A percentile compares a stretch with the other conserved stretches of the same genome.
phyloP scores from a whole-genome alignment of 2,113 vertebrate genomes.

The Pelodiscus sinensis region DNA sequence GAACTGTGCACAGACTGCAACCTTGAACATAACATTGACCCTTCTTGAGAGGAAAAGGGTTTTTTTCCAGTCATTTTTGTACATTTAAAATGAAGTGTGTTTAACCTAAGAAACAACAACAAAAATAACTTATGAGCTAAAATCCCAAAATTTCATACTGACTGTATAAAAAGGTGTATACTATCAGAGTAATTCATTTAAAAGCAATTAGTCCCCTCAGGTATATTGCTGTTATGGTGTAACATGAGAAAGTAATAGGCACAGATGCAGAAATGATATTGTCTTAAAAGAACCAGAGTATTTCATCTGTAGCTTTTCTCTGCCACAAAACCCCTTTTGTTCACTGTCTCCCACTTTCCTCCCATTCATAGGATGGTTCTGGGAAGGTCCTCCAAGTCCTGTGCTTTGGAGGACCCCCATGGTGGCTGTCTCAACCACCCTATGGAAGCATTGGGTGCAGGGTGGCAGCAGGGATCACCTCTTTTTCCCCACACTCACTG shows the following conservation, averaged over 20 bases:
- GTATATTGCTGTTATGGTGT: rapidly evolving
- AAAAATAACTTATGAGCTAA: background rate
- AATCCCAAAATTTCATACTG: background rate
- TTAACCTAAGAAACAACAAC: background rate
- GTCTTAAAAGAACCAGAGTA: background rate
- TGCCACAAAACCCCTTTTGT: rapidly evolving
- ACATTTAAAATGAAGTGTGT: background rate
- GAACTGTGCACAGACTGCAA: background rate
- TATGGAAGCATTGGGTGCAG: too few species aligned
- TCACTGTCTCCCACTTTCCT: background rate
- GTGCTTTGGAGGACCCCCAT: too few species aligned
- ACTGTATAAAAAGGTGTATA: background rate
- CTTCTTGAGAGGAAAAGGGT: background rate
- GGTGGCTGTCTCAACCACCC: too few species aligned
- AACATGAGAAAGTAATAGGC: background rate
- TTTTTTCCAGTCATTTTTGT: rapidly evolving
- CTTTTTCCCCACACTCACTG: background rate
- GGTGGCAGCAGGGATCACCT: too few species aligned
- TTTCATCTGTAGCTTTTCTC: background rate
- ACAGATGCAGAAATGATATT: background rate
- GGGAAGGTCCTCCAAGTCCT: too few species aligned
- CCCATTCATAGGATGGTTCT: background rate
- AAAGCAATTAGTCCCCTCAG: background rate
- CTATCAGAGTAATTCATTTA: background rate
- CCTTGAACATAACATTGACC: background rate